phyloP scores from a whole-genome alignment of 2,113 vertebrate genomes.

The Mystacornis crossleyi region DNA sequence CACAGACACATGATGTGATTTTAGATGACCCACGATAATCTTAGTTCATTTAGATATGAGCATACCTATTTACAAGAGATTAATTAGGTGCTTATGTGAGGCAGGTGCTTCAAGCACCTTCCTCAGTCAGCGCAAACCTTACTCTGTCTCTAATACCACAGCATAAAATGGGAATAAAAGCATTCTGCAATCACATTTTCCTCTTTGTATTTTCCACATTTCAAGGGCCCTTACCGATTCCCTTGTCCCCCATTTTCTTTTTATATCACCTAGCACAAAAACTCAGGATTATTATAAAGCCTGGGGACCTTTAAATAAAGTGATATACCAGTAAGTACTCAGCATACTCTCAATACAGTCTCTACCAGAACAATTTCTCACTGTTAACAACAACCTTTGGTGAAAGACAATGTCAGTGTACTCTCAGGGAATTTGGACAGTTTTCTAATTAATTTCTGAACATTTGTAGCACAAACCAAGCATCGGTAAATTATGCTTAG shows the following conservation, averaged over 20 bases:
- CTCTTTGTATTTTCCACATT: background rate
- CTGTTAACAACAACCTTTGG: background rate
- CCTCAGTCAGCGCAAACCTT: background rate
- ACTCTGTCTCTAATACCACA: background rate
- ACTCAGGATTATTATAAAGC: background rate
- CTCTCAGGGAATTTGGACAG: slow-evolving; percentile 12
- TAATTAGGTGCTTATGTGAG: background rate
- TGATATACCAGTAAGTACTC: background rate
- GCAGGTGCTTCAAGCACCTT: background rate
- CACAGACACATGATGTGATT: background rate
- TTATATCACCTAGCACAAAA: background rate
- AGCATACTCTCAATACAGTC: background rate
- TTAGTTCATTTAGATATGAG: background rate
- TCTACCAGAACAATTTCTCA: background rate
- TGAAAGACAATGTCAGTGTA: background rate
- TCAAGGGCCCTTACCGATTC: background rate
- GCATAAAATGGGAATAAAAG: background rate
- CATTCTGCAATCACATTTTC: background rate
- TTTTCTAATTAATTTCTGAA: slow-evolving; percentile 61
- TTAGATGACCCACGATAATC: background rate
- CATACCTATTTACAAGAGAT: background rate
- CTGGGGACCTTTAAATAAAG: background rate
- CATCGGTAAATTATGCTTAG: slow-evolving; percentile 26
- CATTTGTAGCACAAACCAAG: slow-evolving; percentile 21
- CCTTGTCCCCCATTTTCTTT: background rate